Evolutionary conservation across 1,140 invertebrate genomes (phyloP).

Genomic region (Hypothenemus hampei): DNA sequence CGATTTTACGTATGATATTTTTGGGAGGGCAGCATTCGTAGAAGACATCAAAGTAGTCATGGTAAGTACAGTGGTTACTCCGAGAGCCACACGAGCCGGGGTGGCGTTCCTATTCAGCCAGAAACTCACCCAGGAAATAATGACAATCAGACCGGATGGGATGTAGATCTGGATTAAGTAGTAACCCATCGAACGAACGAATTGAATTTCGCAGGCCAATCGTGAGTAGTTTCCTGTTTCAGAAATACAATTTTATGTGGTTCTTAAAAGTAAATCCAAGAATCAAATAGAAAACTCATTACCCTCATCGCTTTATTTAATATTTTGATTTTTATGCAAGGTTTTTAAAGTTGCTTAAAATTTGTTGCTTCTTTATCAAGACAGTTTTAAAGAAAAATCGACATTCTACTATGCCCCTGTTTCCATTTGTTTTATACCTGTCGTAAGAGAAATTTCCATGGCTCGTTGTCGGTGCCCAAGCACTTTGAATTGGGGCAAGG

Average conservation of each 20-base stretch:
- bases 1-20: slow-evolving; percentile 97
- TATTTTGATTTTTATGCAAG: too few species aligned
- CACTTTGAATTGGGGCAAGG: slow-evolving; percentile 92
- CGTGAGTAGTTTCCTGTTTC: slow-evolving; percentile 92
- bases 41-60: slow-evolving; percentile 99
- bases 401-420: too few species aligned
- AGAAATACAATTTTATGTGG: too few species aligned
- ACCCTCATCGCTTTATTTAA: too few species aligned
- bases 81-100: slow-evolving; percentile 91
- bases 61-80: slow-evolving; percentile 95
- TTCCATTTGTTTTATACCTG: too few species aligned
- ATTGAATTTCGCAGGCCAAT: slow-evolving; percentile 95
- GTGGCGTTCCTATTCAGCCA: slow-evolving; percentile 91
- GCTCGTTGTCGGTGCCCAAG: slow-evolving; percentile 82
- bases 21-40: slow-evolving; percentile 94
- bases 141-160: slow-evolving; percentile 96
- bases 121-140: slow-evolving; percentile 94
- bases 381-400: too few species aligned
- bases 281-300: too few species aligned
- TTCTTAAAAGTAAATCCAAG: too few species aligned
- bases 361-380: too few species aligned
- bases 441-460: slow-evolving; percentile 87
- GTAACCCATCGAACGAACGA: slow-evolving; percentile 97
- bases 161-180: slow-evolving; percentile 99
- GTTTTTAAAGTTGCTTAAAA: too few species aligned